Evolutionary conservation across 2,797 vertebrate species (phyloP).

Genomic region (Cichlasoma orientale): DNA sequence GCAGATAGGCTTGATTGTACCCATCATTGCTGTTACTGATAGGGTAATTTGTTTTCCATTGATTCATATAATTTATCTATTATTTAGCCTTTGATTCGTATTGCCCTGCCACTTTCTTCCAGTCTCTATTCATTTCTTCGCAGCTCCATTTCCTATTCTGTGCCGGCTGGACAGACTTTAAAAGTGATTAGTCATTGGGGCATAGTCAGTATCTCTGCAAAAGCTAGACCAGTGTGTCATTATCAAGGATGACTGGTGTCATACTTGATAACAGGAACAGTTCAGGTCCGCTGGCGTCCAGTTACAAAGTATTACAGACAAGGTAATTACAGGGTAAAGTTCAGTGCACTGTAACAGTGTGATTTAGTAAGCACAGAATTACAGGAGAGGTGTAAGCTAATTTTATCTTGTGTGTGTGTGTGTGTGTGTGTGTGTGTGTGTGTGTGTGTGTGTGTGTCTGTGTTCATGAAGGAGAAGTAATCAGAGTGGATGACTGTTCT

Average conservation of each 20-base stretch:
- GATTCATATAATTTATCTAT: not conserved
- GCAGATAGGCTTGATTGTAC: not conserved
- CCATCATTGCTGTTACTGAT: not conserved
- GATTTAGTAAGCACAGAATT: conserved; percentile 36
- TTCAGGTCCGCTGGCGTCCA: conserved; percentile 38
- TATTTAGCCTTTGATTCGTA: not conserved
- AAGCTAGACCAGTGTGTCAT: conserved; percentile 21
- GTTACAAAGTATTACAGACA: conserved; percentile 43
- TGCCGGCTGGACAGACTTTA: conserved; percentile 15
- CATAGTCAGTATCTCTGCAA: not conserved
- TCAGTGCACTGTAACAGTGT: conserved; percentile 42
- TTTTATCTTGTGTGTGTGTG: conserved; percentile 32
- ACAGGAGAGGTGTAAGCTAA: conserved; percentile 48
- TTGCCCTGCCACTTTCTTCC: not conserved
- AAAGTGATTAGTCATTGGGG: conserved; percentile 30
- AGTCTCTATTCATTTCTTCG: not conserved
- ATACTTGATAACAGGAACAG: conserved; percentile 33
- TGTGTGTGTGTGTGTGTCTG: conserved; percentile 14
- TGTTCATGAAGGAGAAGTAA: conserved; percentile 53
- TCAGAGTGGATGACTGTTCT: conserved; percentile 57
- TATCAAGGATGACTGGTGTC: conserved; percentile 29
- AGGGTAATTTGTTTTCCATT: not conserved
- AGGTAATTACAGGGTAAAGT: conserved; percentile 57
- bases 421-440: conserved; percentile 14
- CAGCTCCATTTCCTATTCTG: conserved; percentile 11